Evolutionary conservation across 2,113 vertebrate species (phyloP).

Genomic region (Aegotheles bennettii): DNA sequence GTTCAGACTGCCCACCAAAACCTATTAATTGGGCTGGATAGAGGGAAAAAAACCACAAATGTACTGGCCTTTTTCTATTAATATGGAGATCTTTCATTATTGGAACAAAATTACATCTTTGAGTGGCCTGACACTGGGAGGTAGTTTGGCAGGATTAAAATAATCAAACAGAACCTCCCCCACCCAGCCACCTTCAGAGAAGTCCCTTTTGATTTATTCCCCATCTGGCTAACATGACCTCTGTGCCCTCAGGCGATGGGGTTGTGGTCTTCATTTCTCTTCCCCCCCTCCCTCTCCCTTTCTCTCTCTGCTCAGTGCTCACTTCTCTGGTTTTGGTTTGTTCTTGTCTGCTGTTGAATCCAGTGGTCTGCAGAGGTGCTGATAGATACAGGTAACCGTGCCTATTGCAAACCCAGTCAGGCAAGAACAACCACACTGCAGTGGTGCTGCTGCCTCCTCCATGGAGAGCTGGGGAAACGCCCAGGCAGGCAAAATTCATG

Average conservation of each 20-base stretch:
- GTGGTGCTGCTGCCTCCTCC: background rate
- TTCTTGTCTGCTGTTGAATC: background rate
- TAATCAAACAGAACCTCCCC: background rate
- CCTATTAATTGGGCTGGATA: background rate
- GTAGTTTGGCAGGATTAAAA: background rate
- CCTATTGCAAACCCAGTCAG: background rate
- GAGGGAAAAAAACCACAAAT: background rate
- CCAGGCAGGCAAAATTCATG: background rate
- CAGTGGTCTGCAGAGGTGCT: background rate
- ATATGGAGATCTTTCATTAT: background rate
- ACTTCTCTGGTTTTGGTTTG: background rate
- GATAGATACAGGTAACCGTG: background rate
- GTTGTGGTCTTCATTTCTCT: background rate
- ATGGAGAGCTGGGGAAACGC: background rate
- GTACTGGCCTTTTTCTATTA: background rate
- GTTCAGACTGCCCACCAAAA: background rate
- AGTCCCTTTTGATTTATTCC: background rate
- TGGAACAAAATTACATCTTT: background rate
- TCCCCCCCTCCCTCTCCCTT: background rate
- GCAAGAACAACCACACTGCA: rapidly evolving
- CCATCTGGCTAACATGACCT: background rate
- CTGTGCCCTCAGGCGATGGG: background rate
- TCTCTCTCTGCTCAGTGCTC: background rate
- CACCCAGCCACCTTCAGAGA: background rate
- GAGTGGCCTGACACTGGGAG: background rate